Evolutionary conservation across 2,888 invertebrate genomes (phyloP).

Genomic region (Rhagophthalmus giganteus): DNA sequence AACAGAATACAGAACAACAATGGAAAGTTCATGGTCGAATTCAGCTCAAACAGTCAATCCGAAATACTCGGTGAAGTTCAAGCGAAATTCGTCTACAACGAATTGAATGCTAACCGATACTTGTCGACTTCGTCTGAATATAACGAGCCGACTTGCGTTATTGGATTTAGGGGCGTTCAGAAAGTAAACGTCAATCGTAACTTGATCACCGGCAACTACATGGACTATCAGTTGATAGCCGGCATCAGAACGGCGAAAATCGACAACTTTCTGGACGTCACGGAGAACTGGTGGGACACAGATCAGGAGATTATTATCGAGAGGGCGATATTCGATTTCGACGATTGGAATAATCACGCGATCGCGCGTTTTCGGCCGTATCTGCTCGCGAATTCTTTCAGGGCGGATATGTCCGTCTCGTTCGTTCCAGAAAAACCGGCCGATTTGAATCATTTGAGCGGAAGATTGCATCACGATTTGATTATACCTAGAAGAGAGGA

Average conservation of each 20-base stretch:
- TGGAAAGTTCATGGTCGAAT: conserved; percentile 83
- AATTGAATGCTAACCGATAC: conserved; percentile 71
- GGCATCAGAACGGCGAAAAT: conserved; percentile 88
- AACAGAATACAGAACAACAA: conserved; percentile 81
- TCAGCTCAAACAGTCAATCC: conserved; percentile 88
- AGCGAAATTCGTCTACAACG: conserved; percentile 78
- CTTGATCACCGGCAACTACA: conserved; percentile 77
- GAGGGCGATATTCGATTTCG: conserved; percentile 92
- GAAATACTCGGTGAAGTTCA: conserved; percentile 85
- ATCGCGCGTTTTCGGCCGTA: conserved; percentile 90
- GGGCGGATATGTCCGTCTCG: conserved; percentile 74
- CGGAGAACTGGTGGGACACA: conserved; percentile 97
- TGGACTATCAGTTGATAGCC: conserved; percentile 90
- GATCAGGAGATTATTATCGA: conserved; percentile 72
- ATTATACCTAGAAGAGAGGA: conserved; percentile 64
- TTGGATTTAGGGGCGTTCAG: conserved; percentile 93
- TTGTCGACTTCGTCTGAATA: conserved; percentile 41
- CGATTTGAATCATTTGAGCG: conserved; percentile 73
- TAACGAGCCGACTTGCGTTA: conserved; percentile 74
- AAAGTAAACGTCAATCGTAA: conserved; percentile 90
- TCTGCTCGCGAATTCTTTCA: conserved; percentile 75
- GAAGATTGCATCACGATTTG: conserved; percentile 71
- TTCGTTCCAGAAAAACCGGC: conserved; percentile 62
- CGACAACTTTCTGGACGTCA: conserved; percentile 83
- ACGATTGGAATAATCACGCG: conserved; percentile 99